Percentiles rank a stretch among this genome's conserved stretches.
Evolutionary conservation across 2,113 vertebrate species (phyloP).

Genomic region (Cygnus buccinator): DNA sequence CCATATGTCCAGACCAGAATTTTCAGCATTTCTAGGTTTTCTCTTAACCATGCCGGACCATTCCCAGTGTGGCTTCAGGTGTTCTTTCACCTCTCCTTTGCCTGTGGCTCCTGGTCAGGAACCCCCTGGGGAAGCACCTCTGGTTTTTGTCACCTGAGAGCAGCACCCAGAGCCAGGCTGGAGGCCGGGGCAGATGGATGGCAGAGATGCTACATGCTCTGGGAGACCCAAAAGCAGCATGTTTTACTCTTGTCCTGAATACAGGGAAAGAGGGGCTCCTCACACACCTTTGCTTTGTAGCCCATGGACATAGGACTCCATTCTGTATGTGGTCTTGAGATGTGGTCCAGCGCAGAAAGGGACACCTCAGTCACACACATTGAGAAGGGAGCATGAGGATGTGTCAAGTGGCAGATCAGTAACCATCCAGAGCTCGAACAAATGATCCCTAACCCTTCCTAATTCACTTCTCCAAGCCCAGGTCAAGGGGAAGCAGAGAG

Average conservation of each 20-base stretch:
- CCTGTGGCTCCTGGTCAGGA: too few relatives aligned
- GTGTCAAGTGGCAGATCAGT: background rate
- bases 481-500: background rate
- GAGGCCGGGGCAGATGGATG: background rate
- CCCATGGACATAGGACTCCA: background rate
- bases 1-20: too few relatives aligned
- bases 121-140: too few relatives aligned
- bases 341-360: background rate
- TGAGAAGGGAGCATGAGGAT: background rate
- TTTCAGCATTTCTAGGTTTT: too few relatives aligned
- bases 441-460: background rate
- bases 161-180: too few relatives aligned
- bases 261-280: background rate
- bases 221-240: too few relatives aligned
- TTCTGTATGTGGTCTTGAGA: background rate
- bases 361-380: background rate
- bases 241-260: too few relatives aligned
- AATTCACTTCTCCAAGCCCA: background rate
- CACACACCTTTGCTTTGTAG: background rate
- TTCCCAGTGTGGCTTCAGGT: too few relatives aligned
- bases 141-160: too few relatives aligned
- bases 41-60: too few relatives aligned
- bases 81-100: too few relatives aligned
- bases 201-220: background rate
- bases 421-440: background rate